Conservation (phyloP, 1,140 invertebrate genomes). For the Hetaerina americana region DNA sequence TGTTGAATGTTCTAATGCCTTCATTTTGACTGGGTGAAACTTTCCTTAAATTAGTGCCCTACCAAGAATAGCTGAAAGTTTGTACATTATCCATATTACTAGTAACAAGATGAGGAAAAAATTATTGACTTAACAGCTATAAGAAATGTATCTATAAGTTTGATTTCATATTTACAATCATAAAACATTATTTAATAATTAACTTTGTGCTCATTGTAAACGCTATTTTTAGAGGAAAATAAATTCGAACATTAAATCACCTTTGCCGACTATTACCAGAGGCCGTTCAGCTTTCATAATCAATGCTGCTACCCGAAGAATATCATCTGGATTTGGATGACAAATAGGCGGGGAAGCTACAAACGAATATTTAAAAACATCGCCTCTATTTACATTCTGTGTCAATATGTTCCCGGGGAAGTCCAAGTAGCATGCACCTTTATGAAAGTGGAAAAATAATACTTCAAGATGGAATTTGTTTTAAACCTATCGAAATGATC, state of each 20-base stretch:
- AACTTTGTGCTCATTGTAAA: conserved; percentile 6
- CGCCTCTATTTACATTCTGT: conserved; percentile 29
- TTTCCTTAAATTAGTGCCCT: too few relatives aligned
- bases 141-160: conserved; percentile 2
- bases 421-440: conserved; percentile 74
- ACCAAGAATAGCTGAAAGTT: too few relatives aligned
- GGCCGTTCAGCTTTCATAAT: conserved; percentile 61
- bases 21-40: too few relatives aligned
- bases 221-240: conserved; percentile 7
- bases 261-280: conserved; percentile 87
- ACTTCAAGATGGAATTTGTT: too few relatives aligned
- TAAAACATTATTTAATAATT: conserved; percentile 4
- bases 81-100: too few relatives aligned
- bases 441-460: too few relatives aligned
- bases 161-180: conserved; percentile 8
- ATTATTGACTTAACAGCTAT: too few relatives aligned
- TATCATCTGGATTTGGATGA: conserved; percentile 48
- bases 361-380: conserved; percentile 27
- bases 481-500: too few relatives aligned
- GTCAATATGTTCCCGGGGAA: conserved; percentile 71
- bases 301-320: conserved; percentile 54
- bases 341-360: conserved; percentile 48
- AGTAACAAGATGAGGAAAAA: too few relatives aligned
- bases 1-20: too few relatives aligned
- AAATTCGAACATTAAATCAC: conserved; percentile 24